phyloP scores from a whole-genome alignment of 2,797 vertebrate species.

The Anabacerthia variegaticeps region DNA sequence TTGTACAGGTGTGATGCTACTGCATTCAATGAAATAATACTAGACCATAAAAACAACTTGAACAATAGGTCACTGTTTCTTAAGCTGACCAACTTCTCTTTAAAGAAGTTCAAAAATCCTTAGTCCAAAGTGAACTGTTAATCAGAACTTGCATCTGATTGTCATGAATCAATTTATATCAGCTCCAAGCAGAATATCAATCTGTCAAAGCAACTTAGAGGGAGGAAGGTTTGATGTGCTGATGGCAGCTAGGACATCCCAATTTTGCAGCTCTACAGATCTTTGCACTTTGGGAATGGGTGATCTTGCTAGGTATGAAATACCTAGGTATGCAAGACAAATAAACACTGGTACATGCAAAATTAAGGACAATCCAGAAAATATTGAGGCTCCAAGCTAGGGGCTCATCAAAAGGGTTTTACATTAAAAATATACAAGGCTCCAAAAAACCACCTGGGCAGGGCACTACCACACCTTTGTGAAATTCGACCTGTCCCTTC shows the following conservation, averaged over 20 bases:
- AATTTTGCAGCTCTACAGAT: not conserved
- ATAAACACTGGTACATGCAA: not conserved
- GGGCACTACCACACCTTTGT: not conserved
- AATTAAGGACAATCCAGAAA: constrained; percentile 4
- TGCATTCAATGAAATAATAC: not conserved
- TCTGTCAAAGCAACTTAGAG: not conserved
- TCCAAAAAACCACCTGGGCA: not conserved
- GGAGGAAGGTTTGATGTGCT: not conserved
- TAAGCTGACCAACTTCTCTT: not conserved
- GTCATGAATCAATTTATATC: not conserved
- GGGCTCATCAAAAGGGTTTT: not conserved
- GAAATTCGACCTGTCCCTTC: not conserved
- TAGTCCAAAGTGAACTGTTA: not conserved
- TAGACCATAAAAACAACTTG: not conserved
- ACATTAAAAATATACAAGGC: not conserved
- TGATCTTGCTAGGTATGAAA: not conserved
- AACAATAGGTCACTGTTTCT: not conserved
- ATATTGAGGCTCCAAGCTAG: not conserved
- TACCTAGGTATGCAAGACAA: not conserved
- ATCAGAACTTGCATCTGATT: not conserved
- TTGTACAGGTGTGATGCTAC: not conserved
- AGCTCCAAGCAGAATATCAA: not conserved
- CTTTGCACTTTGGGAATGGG: not conserved
- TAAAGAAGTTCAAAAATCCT: not conserved
- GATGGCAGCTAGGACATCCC: not conserved